Evolutionary conservation across 2,888 invertebrate species (phyloP), one percentile per base, ranked within the genome.

Genomic region (Diplolepis rosae): DNA sequence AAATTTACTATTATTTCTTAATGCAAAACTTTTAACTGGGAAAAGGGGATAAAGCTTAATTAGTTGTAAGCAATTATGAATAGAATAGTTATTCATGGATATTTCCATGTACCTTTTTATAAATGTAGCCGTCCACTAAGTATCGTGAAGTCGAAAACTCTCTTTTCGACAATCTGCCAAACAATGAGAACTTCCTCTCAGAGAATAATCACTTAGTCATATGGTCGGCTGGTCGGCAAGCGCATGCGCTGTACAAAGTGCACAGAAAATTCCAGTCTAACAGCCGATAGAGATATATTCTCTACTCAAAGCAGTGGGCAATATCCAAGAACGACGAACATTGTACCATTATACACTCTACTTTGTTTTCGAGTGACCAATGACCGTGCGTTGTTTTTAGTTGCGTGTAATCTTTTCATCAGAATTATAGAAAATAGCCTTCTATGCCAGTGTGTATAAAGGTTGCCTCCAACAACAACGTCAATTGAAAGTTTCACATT

Each of bases 361-460:
- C 74, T 74, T 76, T 77, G 70, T 72, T 76, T 74, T 72, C 35
- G 45, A 76, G 71, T 81, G 78, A 77, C 79, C 79, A 78, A 80
- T 82, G 80, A 74, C 71, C 65, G 70, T 65, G 67, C 52, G 69
- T 67, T 50, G 65, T 65, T 3, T 7, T 39, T 39, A 42, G 39
- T 61, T 61, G 27, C n/a, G n/a, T 39, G 61, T 61, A 39, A 61
- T 61, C 61, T 27, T 61, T 9, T 27, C 61, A 61, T 24, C 39
- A 7, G 3, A 24, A 24, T 54, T 15, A 48, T 71, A 73, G 74
- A 50, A 65, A 48, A 79, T 79, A 93, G 83, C 94, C 95, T 95
- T 95, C 95, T 95, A 91, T 93, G 91, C 95, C 95, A 95, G 95
- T 95, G 95, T 90, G 95, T 95, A 94, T 95, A 95, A 95, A 95